Base-by-base conservation (phyloP, 2,797 vertebrate genomes). In the Acropternis orthonyx region DNA sequence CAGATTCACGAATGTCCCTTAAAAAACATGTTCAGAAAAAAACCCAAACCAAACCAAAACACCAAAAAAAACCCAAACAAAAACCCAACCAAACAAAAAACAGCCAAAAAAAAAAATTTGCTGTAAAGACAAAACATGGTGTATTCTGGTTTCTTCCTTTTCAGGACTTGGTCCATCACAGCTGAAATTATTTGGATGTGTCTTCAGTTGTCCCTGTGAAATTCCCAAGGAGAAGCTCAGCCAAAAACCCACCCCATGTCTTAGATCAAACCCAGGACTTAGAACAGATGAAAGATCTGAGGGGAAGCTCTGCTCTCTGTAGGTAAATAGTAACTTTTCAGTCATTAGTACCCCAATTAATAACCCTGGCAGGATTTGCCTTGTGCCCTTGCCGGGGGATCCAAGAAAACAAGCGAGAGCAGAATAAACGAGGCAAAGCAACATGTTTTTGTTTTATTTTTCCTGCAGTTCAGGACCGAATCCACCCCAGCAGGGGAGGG, bases 371-470 rank as follows among this genome's bases (percentile, higher is more conserved):
- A 62, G 48, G 34, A 30, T 48, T 21, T 82, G 37, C 7, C 21
- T 69, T 21, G 14, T 37, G 10, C 12, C 49, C 24, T 71, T 59
- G 4, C 28, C 23, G 24, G 10, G 16, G 67, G 68, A 82, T 72
- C 37, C 28, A 55, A 81, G 27, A 3, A 55, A 51, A 46, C 9
- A n/a, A 14, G 12, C 10, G 62, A 39, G 0, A 19, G 24, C 10
- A 84, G 80, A 81, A 39, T 23, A 61, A 90, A 94, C 15, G 7
- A 46, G 78, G 37, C n/a, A 78, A 80, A 84, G 26, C 14, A 62
- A 49, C 0, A 0, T 12, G 0, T 4, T 43, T 17, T 9, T 10
- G 32, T 17, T 26, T 55, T 20, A 12, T 15, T 37, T 34, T 49
- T 61, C 39, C 27, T 59, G 20, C 36, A 21, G 12, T 49, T 75